Evolutionary conservation across 2,888 invertebrate genomes (phyloP), one percentile per base, ranked within the genome.

Genomic region (Bursaphelenchus okinawaensis): DNA sequence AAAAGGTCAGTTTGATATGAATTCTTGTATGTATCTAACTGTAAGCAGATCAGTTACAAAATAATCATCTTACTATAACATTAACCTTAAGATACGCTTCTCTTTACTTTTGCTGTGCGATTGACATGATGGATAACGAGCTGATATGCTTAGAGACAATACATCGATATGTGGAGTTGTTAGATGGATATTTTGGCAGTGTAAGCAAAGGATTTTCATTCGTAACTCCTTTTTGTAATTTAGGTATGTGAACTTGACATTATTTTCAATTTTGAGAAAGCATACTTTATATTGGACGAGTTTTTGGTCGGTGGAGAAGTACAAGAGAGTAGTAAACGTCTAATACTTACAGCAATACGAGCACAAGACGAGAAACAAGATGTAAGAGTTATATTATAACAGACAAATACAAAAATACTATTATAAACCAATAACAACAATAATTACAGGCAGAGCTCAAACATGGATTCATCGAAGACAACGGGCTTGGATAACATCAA

Each of bases 131-230:
- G 76, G 98, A 98, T 84, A 98, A 98, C 87, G 98, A 98, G 84
- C 86, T 98, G 64, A 86, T 98, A 52, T 94, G 93, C 0, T 84
- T 98, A 74, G 98, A 98, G 86, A 89, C 96, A 59, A 96, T 98
- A 55, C 69, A 68, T 73, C 89, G 98, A 82, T 98, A 98, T 85
- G 98, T 98, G 52, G 98, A 99, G 84, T 87, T 99, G 55, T 87
- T 98, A 73, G 98, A 99, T 86, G 98, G 98, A 86, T 98, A 99
- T 85, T 99, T 98, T 87, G 98, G 98, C 83, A 96, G 95, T 87
- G 94, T 94, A 87, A 89, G 92, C 89, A 64, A n/a, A n/a, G 63
- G 24, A n/a, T 27, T 28, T 52, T 8, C 20, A 22, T 23, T 24
- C 20, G 24, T 40, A 40, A 40, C 3, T 40, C 2, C 12, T 40